Evolutionary conservation across 2,113 vertebrate species (phyloP).

Genomic region (Caretta caretta): DNA sequence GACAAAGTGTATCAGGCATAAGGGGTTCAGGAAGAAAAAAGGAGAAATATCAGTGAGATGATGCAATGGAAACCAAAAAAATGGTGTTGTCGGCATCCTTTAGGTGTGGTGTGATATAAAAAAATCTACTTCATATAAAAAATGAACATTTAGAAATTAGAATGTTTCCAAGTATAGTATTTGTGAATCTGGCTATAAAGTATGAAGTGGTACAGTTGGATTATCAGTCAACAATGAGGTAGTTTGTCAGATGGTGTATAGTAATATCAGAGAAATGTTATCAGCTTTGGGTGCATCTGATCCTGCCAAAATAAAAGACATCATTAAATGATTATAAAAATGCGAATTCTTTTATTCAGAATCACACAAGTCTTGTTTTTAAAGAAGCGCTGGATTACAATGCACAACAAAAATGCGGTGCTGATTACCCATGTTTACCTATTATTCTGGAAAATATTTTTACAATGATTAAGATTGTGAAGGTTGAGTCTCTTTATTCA

Average conservation of each 20-base stretch:
- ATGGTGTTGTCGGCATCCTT: background rate
- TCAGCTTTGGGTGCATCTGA: background rate
- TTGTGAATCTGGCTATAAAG: conserved; percentile 12
- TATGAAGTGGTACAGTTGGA: background rate
- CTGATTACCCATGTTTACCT: conserved; percentile 1
- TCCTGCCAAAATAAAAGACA: background rate
- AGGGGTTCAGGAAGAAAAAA: background rate
- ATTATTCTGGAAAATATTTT: conserved; percentile 19
- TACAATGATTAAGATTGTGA: conserved; percentile 33
- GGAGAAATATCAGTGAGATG: background rate
- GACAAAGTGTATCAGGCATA: background rate
- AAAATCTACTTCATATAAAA: conserved; percentile 2
- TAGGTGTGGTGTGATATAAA: background rate
- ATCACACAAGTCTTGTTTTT: conserved; percentile 34
- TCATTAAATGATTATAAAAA: conserved; percentile 1
- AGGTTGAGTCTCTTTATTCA: background rate
- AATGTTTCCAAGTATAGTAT: background rate
- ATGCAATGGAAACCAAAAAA: background rate
- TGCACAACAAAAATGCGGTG: conserved; percentile 33
- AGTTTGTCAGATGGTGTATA: background rate
- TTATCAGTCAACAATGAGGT: background rate
- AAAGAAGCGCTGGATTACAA: background rate
- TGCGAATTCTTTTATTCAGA: background rate
- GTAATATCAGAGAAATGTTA: conserved; percentile 7
- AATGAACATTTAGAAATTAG: conserved; percentile 29